Conservation (phyloP, 2,797 vertebrate genomes). For the Halcyon smyrnensis region DNA sequence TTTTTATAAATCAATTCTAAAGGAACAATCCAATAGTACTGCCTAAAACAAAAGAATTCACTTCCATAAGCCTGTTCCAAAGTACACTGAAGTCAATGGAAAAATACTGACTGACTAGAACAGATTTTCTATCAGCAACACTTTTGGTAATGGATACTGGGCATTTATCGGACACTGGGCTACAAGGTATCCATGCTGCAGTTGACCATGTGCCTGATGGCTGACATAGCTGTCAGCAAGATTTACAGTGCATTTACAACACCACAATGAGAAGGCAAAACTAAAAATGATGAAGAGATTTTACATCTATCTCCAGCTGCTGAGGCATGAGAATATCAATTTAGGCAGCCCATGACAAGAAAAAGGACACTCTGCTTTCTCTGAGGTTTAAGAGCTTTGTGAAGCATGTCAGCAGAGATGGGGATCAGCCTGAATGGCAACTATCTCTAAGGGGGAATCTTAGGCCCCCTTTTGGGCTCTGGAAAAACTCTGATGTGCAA, state of each 20-base stretch:
- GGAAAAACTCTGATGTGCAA: background rate
- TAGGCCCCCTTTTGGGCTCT: background rate
- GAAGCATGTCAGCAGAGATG: background rate
- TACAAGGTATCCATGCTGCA: background rate
- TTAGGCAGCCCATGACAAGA: background rate
- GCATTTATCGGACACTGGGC: background rate
- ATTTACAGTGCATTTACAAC: background rate
- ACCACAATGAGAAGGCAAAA: background rate
- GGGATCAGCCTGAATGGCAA: background rate
- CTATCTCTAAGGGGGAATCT: background rate
- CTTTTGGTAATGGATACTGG: background rate
- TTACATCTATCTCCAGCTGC: background rate
- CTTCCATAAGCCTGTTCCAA: background rate
- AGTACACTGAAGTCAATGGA: background rate
- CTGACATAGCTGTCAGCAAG: background rate
- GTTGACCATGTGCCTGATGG: background rate
- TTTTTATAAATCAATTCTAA: background rate
- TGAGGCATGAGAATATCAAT: background rate
- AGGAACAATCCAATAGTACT: background rate
- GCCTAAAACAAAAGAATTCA: background rate
- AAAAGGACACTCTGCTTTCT: accelerated
- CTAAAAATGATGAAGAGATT: background rate
- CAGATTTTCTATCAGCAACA: background rate
- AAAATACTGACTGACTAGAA: background rate
- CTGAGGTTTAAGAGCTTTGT: background rate